These are phyloP conservation scores for Pterocles burchelli DNA, from an alignment of 2,113 vertebrate species.

Conservation along the genomic window DNA sequence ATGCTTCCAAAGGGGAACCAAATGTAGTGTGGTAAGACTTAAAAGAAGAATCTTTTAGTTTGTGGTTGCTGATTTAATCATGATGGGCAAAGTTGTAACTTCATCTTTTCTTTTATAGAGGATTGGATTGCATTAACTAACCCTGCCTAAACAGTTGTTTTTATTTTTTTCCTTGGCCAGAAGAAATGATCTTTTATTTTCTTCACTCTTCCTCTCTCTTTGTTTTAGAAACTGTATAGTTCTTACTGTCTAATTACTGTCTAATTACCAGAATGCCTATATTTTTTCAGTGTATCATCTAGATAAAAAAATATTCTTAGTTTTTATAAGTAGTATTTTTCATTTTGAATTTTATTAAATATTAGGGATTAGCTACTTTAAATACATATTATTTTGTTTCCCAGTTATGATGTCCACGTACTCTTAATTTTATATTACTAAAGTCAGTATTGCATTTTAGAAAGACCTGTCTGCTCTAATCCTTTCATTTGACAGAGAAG, in stretches of 20 bases:
- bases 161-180: background rate
- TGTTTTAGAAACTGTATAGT: background rate
- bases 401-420: background rate
- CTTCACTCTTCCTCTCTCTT: background rate
- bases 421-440: background rate
- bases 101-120: background rate
- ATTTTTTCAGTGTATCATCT: background rate
- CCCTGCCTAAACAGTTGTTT: background rate
- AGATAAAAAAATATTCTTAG: background rate
- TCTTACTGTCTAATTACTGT: background rate
- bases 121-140: background rate
- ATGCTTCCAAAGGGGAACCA: background rate
- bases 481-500: background rate
- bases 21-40: slow-evolving; percentile 23
- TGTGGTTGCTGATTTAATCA: slow-evolving; percentile 8
- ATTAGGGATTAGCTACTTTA: background rate
- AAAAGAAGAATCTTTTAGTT: slow-evolving; percentile 1
- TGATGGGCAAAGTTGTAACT: background rate
- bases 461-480: background rate
- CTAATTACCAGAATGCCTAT: background rate
- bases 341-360: background rate
- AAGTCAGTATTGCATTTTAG: background rate
- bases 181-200: background rate
- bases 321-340: background rate
- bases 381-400: background rate